phyloP scores from a whole-genome alignment of 2,888 invertebrate species.

The Metalampra italica region DNA sequence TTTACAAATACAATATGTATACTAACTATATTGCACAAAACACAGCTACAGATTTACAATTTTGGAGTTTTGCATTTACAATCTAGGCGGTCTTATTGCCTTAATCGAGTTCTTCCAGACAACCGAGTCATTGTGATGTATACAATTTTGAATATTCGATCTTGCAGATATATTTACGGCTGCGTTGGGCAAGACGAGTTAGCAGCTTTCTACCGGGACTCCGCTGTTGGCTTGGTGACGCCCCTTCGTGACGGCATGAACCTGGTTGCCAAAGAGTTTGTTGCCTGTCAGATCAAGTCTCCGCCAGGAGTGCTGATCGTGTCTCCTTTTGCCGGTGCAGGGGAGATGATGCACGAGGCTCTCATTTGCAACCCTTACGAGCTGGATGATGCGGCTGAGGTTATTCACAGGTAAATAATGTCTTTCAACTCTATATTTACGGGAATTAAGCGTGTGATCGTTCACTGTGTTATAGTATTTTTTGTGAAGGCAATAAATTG shows the following conservation, averaged over 20 bases:
- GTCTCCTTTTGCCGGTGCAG: conserved; percentile 94
- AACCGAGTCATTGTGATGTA: too few species aligned
- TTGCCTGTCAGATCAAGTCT: conserved; percentile 92
- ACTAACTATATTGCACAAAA: too few species aligned
- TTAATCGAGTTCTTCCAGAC: too few species aligned
- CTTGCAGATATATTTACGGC: conserved; percentile 86
- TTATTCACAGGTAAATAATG: conserved; percentile 82
- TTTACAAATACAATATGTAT: too few species aligned
- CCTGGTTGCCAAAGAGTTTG: conserved; percentile 94
- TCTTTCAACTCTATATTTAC: neutral
- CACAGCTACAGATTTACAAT: too few species aligned
- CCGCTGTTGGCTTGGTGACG: conserved; percentile 92
- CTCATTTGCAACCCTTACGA: conserved; percentile 94
- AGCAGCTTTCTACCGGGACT: conserved; percentile 91
- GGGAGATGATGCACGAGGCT: conserved; percentile 96
- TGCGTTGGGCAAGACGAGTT: conserved; percentile 92
- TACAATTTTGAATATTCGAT: neutral
- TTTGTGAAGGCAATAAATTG: neutral
- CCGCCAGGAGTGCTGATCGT: conserved; percentile 92
- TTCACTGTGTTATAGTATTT: neutral
- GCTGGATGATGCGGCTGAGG: conserved; percentile 91
- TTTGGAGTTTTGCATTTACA: too few species aligned
- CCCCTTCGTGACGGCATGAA: conserved; percentile 95
- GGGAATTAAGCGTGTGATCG: neutral
- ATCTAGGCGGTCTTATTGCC: too few species aligned